Percentiles rank a stretch among this genome's conserved stretches.
These are phyloP conservation scores for Neomorphus geoffroyi DNA, from an alignment of 2,797 vertebrate species.

Conservation along the genomic window DNA sequence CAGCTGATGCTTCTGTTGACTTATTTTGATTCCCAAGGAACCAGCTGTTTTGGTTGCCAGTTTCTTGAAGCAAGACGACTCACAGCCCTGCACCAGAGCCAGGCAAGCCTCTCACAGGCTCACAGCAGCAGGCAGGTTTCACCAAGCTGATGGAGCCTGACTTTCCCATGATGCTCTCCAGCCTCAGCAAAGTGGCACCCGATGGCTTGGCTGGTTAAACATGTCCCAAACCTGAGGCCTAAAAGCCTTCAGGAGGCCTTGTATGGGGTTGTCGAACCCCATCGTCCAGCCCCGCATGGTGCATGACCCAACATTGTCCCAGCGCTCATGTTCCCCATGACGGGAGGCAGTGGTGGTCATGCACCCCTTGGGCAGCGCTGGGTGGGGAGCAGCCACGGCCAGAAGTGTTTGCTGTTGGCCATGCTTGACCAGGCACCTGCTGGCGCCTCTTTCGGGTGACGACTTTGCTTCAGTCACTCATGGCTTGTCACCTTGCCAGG, in stretches of 20 bases:
- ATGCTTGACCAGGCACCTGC: background rate
- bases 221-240: rapidly evolving
- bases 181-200: background rate
- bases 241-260: background rate
- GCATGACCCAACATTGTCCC: rapidly evolving
- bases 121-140: background rate
- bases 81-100: rapidly evolving
- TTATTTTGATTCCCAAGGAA: background rate
- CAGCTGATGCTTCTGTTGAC: background rate
- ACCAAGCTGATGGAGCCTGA: background rate
- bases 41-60: background rate
- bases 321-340: rapidly evolving
- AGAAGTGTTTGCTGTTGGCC: background rate
- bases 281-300: rapidly evolving
- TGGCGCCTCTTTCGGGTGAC: background rate
- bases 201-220: background rate
- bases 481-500: constrained; percentile 3
- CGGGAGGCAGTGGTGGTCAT: rapidly evolving
- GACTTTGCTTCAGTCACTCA: background rate
- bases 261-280: background rate
- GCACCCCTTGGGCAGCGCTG: rapidly evolving
- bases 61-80: background rate
- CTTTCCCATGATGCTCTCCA: background rate
- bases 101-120: background rate
- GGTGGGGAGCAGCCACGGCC: rapidly evolving